Conservation (phyloP, 2,888 invertebrate genomes). For the Amphipoea oculea region DNA sequence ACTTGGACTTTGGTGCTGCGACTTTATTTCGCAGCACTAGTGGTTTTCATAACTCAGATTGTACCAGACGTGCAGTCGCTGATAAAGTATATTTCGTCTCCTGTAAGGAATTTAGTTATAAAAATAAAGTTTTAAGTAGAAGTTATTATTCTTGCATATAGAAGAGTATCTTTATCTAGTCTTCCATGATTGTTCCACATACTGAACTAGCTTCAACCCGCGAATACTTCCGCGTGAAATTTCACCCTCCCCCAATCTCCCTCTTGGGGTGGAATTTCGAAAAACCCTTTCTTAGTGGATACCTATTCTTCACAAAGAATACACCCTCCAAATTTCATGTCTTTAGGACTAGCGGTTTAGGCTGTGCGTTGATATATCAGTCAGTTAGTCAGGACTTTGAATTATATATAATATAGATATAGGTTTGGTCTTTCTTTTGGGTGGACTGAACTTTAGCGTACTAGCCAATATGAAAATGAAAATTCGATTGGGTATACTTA, state of each 20-base stretch:
- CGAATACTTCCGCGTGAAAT: no score
- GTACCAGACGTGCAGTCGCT: background rate
- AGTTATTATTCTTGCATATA: background rate
- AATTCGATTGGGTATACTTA: conserved; percentile 68
- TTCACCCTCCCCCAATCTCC: no score
- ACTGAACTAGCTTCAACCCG: background rate
- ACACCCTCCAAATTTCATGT: no score
- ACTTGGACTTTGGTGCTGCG: no score
- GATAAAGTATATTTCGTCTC: background rate
- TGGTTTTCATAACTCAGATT: background rate
- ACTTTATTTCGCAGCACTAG: no score
- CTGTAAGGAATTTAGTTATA: background rate
- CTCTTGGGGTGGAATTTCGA: no score
- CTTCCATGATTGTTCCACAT: background rate
- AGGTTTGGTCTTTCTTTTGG: background rate
- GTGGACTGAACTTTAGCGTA: background rate
- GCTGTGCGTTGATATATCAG: no score
- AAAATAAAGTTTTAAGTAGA: background rate
- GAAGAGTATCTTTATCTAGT: background rate
- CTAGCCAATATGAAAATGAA: background rate
- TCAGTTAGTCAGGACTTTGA: no score
- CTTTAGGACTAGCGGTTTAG: no score
- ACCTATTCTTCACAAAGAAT: no score
- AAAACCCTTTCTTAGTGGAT: no score
- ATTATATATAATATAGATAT: no score